Conservation (phyloP, 2,888 invertebrate genomes). For the Phyllotreta striolata region DNA sequence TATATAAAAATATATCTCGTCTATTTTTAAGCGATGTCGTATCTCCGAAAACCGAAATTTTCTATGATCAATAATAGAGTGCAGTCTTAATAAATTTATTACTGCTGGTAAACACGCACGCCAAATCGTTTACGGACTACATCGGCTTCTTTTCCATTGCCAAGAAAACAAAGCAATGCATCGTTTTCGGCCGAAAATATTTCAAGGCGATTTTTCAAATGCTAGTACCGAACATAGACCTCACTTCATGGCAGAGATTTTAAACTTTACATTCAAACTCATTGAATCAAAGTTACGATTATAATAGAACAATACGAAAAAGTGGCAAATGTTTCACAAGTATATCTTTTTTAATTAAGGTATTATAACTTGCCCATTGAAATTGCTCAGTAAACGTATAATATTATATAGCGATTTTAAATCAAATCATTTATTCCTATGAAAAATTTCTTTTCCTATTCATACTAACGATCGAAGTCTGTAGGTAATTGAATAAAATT, state of each 20-base stretch:
- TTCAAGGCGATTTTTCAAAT: constrained; percentile 13
- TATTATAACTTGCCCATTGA: no score
- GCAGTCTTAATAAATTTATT: constrained; percentile 39
- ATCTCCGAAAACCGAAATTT: constrained; percentile 25
- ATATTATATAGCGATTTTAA: no score
- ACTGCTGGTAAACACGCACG: constrained; percentile 36
- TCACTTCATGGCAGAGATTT: background rate
- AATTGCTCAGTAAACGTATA: no score
- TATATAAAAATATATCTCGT: constrained; percentile 9
- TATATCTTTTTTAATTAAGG: no score
- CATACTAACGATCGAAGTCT: no score
- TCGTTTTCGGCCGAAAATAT: constrained; percentile 25
- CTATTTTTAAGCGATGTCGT: constrained; percentile 8
- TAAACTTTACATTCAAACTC: no score
- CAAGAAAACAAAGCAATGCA: constrained; percentile 31
- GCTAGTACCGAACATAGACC: background rate
- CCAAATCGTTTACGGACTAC: constrained; percentile 35
- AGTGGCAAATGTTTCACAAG: no score
- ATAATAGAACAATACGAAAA: no score
- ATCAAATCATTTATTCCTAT: no score
- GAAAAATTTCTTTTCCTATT: no score
- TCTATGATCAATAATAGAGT: constrained; percentile 34
- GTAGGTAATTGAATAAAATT: no score
- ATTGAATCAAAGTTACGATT: no score
- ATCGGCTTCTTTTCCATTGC: constrained; percentile 29